Evolutionary conservation across 2,888 invertebrate genomes (phyloP), one percentile per base, ranked within the genome.

Genomic region (Melolontha melolontha): DNA sequence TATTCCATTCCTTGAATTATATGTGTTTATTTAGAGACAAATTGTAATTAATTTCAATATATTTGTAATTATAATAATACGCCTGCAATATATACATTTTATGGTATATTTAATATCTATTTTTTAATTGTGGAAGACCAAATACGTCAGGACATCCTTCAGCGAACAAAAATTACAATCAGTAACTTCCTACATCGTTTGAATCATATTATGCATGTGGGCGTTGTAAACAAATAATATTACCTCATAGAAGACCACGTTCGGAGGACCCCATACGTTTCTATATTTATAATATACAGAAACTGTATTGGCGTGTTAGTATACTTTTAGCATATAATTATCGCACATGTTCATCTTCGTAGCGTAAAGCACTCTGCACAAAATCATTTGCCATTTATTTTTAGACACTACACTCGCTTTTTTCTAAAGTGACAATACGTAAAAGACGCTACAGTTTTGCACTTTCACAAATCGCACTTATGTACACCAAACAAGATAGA

Each of bases 201-300:
- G 59, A 59, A 17, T 59, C 59, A 59, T 44, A 54, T 11, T 39
- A 44, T 27, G 11, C 16, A 17, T 44, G 59, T 59, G 59, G 59
- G 59, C 47, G 42, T 59, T 27, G 66, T 66, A 66, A 66, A 66
- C 57, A 66, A 66, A 66, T 65, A 65, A 64, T 59, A 66, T 66
- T 66, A 66, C 66, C 66, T 66, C 66, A 66, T 57, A 54, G 55
- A 34, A 27, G 49, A 51, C 14, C 34, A 29, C 47, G 27, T 10
- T 34, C 34, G 34, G 34, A 34, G 49, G 55, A 66, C 49, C 66
- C 55, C 66, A 57, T 66, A 66, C 55, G 66, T 47, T 66, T 66
- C 66, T 55, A 47, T 66, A 57, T 55, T 66, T 66, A 57, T 55
- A 66, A 29, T 55, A 49, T 16, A 44, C 62, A 49, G 49, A 52